Evolutionary conservation across 1,140 invertebrate species (phyloP).

Genomic region (Harlomillsia oculata): DNA sequence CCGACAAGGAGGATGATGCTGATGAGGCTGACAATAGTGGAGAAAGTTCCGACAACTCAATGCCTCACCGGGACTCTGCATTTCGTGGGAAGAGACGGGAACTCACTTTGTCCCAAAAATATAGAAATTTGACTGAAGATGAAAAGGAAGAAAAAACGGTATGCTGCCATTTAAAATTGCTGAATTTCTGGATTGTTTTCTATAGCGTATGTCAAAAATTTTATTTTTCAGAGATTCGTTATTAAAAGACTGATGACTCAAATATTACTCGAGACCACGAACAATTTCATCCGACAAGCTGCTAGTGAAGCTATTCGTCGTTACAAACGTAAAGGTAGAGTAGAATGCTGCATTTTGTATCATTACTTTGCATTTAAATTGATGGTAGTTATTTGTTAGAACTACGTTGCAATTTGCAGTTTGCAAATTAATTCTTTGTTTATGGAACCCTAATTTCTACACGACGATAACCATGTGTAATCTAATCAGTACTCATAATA

Average conservation of each 20-base stretch:
- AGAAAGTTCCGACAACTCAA: conserved; percentile 5
- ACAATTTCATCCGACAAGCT: conserved; percentile 69
- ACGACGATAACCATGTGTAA: too few relatives aligned
- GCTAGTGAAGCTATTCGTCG: conserved; percentile 63
- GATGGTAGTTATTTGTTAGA: too few relatives aligned
- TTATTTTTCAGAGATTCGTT: conserved; percentile 60
- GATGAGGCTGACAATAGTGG: conserved; percentile 32
- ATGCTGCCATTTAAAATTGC: neutral
- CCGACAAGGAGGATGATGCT: conserved; percentile 33
- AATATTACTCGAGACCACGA: conserved; percentile 85
- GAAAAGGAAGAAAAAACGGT: neutral
- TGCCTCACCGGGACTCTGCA: too few relatives aligned
- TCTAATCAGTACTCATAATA: too few relatives aligned
- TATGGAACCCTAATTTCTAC: too few relatives aligned
- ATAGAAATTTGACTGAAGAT: too few relatives aligned
- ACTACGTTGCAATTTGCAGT: too few relatives aligned
- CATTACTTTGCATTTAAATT: neutral
- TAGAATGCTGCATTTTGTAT: too few relatives aligned
- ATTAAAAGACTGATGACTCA: conserved; percentile 79
- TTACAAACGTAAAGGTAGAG: conserved; percentile 58
- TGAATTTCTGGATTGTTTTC: neutral
- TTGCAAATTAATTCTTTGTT: too few relatives aligned
- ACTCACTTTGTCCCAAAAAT: too few relatives aligned
- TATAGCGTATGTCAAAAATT: conserved; percentile 19
- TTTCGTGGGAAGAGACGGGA: too few relatives aligned